Conservation (phyloP, 2,797 vertebrate genomes). For the Phaenicophaeus curvirostris region DNA sequence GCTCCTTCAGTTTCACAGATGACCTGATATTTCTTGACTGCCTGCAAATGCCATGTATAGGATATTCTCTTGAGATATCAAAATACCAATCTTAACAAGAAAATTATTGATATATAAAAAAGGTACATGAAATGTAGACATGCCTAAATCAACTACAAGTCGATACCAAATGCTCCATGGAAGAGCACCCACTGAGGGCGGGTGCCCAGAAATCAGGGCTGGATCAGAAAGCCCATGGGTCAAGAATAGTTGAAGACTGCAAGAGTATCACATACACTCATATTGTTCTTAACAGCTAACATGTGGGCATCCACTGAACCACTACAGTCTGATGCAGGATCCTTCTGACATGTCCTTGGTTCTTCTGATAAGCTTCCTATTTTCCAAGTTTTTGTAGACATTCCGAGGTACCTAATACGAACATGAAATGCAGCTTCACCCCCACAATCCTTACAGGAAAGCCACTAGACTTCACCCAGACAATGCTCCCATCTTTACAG, state of each 20-base stretch:
- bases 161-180: not conserved
- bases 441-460: not conserved
- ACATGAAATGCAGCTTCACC: not conserved
- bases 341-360: not conserved
- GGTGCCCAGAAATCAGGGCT: not conserved
- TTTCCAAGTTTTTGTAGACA: not conserved
- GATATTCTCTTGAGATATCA: not conserved
- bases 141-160: not conserved
- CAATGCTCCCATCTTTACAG: not conserved
- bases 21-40: not conserved
- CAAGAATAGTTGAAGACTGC: accelerated
- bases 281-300: not conserved
- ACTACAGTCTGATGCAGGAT: not conserved
- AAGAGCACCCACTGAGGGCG: not conserved
- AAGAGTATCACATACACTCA: accelerated
- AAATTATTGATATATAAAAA: not conserved
- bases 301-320: not conserved
- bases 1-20: not conserved
- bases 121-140: not conserved
- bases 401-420: not conserved
- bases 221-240: not conserved
- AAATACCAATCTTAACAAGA: not conserved
- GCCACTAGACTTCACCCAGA: not conserved
- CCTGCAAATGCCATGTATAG: not conserved
- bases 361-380: not conserved